These are phyloP conservation scores for Lemur catta DNA, from an alignment of 2,797 vertebrate genomes.

Conservation along the genomic window DNA sequence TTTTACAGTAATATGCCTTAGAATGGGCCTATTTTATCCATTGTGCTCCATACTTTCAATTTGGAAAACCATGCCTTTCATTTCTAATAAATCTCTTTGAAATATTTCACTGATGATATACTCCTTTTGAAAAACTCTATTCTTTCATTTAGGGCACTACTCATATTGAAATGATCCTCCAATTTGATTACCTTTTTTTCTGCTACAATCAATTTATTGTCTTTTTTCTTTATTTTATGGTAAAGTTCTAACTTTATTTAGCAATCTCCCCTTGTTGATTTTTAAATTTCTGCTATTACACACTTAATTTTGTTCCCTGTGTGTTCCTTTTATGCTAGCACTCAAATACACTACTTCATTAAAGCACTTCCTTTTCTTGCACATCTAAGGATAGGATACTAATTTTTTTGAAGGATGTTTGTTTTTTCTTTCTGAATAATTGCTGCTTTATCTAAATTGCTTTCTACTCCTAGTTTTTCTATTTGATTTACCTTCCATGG, in stretches of 20 bases:
- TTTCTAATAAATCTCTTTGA: not conserved
- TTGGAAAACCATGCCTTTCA: not conserved
- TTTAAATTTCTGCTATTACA: not conserved
- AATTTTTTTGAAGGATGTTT: not conserved
- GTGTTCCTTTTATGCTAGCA: not conserved
- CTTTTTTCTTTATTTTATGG: not conserved
- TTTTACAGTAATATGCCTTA: not conserved
- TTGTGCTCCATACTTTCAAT: not conserved
- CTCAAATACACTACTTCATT: not conserved
- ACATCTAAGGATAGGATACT: not conserved
- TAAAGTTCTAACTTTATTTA: not conserved
- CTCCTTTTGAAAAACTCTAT: not conserved
- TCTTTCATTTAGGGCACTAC: not conserved
- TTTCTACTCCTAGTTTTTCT: not conserved
- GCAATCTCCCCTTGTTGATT: not conserved
- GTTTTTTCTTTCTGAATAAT: not conserved
- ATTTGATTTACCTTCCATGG: not conserved
- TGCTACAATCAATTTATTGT: not conserved
- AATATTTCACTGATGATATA: not conserved
- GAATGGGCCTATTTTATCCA: not conserved
- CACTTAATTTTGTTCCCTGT: not conserved
- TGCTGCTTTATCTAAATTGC: not conserved
- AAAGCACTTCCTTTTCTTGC: not conserved
- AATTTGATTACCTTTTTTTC: not conserved
- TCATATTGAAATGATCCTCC: not conserved